phyloP scores from a whole-genome alignment of 1,140 invertebrate genomes.

The Bathynomus jamesi region DNA sequence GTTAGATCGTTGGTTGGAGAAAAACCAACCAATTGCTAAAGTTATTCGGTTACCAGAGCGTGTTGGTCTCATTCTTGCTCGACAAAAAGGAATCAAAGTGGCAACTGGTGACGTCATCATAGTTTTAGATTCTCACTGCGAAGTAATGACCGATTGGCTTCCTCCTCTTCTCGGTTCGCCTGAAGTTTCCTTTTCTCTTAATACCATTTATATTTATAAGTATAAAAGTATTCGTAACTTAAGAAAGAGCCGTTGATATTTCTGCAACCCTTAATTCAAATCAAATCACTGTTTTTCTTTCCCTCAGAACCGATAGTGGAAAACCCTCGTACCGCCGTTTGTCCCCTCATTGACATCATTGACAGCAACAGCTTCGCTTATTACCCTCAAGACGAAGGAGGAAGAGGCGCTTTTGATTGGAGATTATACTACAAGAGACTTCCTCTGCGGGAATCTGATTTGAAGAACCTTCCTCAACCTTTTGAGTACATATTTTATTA shows the following conservation, averaged over 20 bases:
- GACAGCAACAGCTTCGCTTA: slow-evolving; percentile 88
- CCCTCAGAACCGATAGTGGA: slow-evolving; percentile 76
- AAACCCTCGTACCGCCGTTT: slow-evolving; percentile 79
- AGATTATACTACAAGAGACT: slow-evolving; percentile 92
- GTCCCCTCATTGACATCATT: slow-evolving; percentile 94
- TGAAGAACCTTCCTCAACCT: slow-evolving; percentile 67
- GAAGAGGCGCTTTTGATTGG: slow-evolving; percentile 92
- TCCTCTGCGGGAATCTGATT: slow-evolving; percentile 70
- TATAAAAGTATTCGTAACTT: slow-evolving; percentile 27
- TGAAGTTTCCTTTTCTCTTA: background rate
- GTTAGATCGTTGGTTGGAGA: slow-evolving; percentile 4
- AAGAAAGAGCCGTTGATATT: too few relatives aligned
- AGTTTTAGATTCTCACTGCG: slow-evolving; percentile 84
- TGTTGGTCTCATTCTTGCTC: slow-evolving; percentile 8
- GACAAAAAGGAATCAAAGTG: background rate
- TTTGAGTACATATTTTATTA: slow-evolving; percentile 61
- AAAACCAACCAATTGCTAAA: background rate
- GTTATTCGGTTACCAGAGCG: slow-evolving; percentile 8
- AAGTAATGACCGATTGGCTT: slow-evolving; percentile 82
- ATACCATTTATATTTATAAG: background rate
- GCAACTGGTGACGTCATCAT: slow-evolving; percentile 51
- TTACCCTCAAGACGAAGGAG: slow-evolving; percentile 83
- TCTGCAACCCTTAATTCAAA: too few relatives aligned
- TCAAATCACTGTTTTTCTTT: too few relatives aligned
- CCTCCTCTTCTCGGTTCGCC: slow-evolving; percentile 67